A percentile compares a stretch with the other conserved stretches of the same genome.
Conservation (phyloP, 2,113 vertebrate species). For the Mesocricetus auratus region DNA sequence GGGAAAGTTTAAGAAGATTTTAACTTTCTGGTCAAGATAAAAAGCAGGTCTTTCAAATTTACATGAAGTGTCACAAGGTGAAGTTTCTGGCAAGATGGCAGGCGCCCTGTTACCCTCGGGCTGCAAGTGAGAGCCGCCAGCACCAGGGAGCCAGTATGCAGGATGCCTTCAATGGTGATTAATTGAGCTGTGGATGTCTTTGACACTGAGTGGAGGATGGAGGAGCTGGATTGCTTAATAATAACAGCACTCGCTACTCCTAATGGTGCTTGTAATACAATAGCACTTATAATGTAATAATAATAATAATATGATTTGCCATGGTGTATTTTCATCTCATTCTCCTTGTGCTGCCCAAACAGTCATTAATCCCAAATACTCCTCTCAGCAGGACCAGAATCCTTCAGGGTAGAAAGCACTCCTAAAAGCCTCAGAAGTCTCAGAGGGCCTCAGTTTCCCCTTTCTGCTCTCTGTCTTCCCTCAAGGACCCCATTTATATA, state of each 20-base stretch:
- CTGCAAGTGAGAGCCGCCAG: background rate
- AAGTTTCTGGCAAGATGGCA: background rate
- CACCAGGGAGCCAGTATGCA: background rate
- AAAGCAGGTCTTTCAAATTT: background rate
- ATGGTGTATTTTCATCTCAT: conserved; percentile 55
- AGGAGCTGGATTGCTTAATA: conserved; percentile 63
- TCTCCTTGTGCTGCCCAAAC: conserved; percentile 65
- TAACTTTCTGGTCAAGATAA: background rate
- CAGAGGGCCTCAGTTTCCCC: background rate
- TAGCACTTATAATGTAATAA: conserved; percentile 75
- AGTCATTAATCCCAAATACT: conserved; percentile 54
- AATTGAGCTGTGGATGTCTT: conserved; percentile 33
- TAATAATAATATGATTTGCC: conserved; percentile 74
- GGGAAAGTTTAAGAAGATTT: background rate
- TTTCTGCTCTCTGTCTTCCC: background rate
- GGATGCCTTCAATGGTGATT: conserved; percentile 22
- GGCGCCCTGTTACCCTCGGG: background rate
- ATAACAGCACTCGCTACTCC: conserved; percentile 63
- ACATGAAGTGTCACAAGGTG: rapidly evolving
- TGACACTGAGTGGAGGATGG: conserved; percentile 34
- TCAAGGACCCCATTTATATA: background rate
- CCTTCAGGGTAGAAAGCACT: background rate
- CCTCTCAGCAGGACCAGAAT: conserved; percentile 26
- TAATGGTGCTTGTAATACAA: conserved; percentile 78
- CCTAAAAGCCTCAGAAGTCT: background rate